Conservation (phyloP, 2,113 vertebrate genomes). For the Xiphophorus couchianus region DNA sequence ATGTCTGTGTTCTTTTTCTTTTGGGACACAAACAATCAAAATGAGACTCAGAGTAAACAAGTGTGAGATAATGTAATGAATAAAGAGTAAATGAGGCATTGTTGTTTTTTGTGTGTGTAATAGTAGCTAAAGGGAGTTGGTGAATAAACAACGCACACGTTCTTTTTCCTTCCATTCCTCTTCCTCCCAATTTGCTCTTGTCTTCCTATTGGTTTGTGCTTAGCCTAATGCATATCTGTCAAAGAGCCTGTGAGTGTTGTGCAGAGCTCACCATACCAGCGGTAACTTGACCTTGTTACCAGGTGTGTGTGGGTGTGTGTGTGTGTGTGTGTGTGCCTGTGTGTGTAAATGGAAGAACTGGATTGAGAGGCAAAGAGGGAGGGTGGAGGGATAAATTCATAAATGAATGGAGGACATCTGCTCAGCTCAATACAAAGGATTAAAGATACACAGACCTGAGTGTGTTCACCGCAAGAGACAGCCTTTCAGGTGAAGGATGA, state of each 20-base stretch:
- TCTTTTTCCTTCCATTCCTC: conserved; percentile 21
- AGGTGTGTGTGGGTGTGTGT: conserved; percentile 77
- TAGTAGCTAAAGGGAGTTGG: conserved; percentile 27
- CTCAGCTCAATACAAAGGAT: conserved; percentile 90
- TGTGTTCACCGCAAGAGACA: conserved; percentile 2
- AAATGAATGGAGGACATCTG: conserved; percentile 99
- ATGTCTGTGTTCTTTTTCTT: conserved; percentile 8
- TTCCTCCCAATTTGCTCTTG: background rate
- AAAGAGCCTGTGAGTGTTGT: conserved; percentile 32
- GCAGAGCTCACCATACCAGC: conserved; percentile 86
- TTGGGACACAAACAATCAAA: background rate
- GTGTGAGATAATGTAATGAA: conserved; percentile 24
- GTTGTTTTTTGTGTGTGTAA: conserved; percentile 14
- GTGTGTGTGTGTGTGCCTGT: background rate
- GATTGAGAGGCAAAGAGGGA: conserved; percentile 67
- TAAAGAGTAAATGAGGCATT: conserved; percentile 16
- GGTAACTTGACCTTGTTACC: conserved; percentile 96
- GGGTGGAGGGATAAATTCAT: conserved; percentile 88
- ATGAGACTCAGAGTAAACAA: conserved; percentile 34
- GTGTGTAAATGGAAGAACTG: conserved; percentile 17
- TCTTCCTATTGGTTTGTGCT: conserved; percentile 6
- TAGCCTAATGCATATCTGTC: conserved; percentile 15
- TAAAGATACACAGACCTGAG: conserved; percentile 73
- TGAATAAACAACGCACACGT: conserved; percentile 41
- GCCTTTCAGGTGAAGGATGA: conserved; percentile 29